A percentile compares a stretch with the other conserved stretches of the same genome.
Conservation (phyloP, 2,797 vertebrate genomes). For the Sarcophilus harrisii region DNA sequence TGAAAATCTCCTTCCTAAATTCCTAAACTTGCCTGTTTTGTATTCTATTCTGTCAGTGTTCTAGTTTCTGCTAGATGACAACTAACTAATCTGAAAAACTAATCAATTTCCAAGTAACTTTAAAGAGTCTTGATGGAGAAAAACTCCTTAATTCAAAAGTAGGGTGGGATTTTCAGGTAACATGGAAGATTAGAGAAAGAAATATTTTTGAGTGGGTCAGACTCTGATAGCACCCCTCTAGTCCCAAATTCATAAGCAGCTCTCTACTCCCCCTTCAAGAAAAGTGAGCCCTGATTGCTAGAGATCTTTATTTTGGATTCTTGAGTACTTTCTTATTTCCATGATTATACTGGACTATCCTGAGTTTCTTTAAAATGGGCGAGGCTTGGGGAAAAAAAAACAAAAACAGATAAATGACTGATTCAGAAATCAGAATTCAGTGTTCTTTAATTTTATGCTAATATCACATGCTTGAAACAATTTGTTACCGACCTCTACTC, state of each 20-base stretch:
- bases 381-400: too few species aligned
- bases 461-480: not conserved
- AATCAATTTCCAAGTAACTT: not conserved
- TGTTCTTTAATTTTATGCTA: rapidly evolving
- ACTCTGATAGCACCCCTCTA: not conserved
- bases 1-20: not conserved
- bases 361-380: not conserved
- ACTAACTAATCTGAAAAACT: not conserved
- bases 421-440: not conserved
- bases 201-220: not conserved
- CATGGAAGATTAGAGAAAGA: not conserved
- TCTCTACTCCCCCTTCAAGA: not conserved
- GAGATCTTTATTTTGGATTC: not conserved
- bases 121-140: not conserved
- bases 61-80: not conserved
- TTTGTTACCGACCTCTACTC: not conserved
- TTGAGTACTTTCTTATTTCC: not conserved
- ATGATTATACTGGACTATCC: not conserved
- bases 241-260: not conserved
- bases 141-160: not conserved
- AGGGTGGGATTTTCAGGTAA: not conserved
- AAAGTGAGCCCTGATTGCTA: not conserved
- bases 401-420: not conserved
- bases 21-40: not conserved
- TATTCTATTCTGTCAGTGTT: not conserved